phyloP scores from a whole-genome alignment of 2,797 vertebrate genomes.

The Coluber constrictor region DNA sequence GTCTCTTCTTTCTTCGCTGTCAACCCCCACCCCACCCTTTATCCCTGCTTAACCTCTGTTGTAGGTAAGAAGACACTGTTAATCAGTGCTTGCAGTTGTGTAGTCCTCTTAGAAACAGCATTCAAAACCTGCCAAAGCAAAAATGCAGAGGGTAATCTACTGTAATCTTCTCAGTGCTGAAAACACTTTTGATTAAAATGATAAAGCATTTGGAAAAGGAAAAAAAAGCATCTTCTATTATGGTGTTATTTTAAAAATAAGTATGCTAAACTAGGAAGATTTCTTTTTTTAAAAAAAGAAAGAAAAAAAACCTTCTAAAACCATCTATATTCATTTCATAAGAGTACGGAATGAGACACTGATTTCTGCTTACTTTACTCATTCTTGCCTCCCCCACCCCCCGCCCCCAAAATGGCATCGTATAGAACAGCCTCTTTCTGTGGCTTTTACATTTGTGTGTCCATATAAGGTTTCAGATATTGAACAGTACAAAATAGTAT shows the following conservation, averaged over 20 bases:
- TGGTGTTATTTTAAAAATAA: slow-evolving; percentile 33
- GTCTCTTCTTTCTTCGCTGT: neutral
- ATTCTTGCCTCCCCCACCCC: neutral
- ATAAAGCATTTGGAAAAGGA: slow-evolving; percentile 59
- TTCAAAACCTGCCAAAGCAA: slow-evolving; percentile 62
- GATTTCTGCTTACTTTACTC: neutral
- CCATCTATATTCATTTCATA: neutral
- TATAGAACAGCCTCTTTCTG: neutral
- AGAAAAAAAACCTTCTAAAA: neutral
- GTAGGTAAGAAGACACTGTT: slow-evolving; percentile 68
- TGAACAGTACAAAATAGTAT: neutral
- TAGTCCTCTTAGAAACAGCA: slow-evolving; percentile 63
- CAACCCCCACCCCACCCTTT: slow-evolving; percentile 50
- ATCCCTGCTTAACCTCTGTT: slow-evolving; percentile 62
- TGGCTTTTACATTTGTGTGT: neutral
- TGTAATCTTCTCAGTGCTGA: slow-evolving; percentile 56
- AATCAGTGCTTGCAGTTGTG: slow-evolving; percentile 64
- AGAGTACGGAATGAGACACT: neutral
- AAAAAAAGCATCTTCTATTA: slow-evolving; percentile 41
- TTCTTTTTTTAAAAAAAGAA: slow-evolving; percentile 7
- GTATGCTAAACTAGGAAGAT: slow-evolving; percentile 8
- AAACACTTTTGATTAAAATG: slow-evolving; percentile 56
- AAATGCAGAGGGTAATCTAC: slow-evolving; percentile 58
- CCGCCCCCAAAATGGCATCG: neutral
- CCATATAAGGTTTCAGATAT: neutral